Conservation (phyloP, 2,113 vertebrate species). For the Gila orcuttii region DNA sequence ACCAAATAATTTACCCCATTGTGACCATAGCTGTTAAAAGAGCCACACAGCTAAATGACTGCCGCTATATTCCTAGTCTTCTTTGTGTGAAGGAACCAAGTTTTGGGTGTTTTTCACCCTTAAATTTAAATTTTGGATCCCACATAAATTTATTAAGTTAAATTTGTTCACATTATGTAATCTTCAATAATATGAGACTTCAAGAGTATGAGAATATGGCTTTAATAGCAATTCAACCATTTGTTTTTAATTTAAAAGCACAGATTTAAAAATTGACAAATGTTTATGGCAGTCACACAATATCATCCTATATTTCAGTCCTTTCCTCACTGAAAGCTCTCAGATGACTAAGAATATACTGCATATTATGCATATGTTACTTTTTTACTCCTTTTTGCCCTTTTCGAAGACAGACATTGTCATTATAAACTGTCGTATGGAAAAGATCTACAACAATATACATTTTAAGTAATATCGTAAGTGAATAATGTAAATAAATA, state of each 20-base stretch:
- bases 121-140: too few species aligned
- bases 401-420: neutral
- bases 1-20: neutral
- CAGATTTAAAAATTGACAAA: neutral
- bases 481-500: neutral
- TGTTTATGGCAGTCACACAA: neutral
- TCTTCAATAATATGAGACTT: too few species aligned
- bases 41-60: neutral
- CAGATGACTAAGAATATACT: neutral
- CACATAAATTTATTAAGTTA: too few species aligned
- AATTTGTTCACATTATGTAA: too few species aligned
- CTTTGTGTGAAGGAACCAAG: neutral
- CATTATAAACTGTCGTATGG: neutral
- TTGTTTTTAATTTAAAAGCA: neutral
- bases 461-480: neutral
- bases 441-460: neutral
- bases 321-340: neutral
- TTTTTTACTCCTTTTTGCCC: neutral
- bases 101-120: neutral
- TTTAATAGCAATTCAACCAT: too few species aligned
- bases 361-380: neutral
- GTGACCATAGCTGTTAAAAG: neutral
- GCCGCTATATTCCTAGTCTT: neutral
- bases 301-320: neutral
- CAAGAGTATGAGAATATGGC: too few species aligned